Evolutionary conservation across 2,888 invertebrate species (phyloP).

Genomic region (Acrobasis repandana): DNA sequence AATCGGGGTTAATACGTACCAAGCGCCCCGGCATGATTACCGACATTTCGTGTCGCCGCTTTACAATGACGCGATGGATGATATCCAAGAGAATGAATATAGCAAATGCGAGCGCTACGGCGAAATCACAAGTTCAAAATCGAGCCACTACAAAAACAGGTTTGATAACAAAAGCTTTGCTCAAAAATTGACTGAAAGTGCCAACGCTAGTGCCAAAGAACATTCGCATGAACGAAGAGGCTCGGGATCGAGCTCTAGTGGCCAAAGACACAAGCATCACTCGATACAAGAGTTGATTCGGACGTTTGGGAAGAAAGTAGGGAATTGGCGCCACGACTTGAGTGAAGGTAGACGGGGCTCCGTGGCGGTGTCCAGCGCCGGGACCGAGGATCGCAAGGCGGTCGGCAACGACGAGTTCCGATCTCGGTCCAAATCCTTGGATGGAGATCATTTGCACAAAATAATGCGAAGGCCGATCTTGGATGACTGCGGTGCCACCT

Average conservation of each 20-base stretch:
- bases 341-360: conserved; percentile 74
- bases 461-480: conserved; percentile 69
- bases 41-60: conserved; percentile 75
- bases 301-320: conserved; percentile 89
- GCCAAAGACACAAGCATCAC: conserved; percentile 83
- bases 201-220: conserved; percentile 46
- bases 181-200: conserved; percentile 65
- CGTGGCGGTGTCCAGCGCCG: conserved; percentile 70
- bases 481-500: conserved; percentile 91
- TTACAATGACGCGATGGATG: conserved; percentile 73
- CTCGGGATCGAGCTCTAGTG: conserved; percentile 62
- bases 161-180: conserved; percentile 74
- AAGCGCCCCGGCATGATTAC: conserved; percentile 60
- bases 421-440: conserved; percentile 90
- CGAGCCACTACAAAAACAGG: conserved; percentile 56
- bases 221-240: conserved; percentile 57
- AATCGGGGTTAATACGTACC: conserved; percentile 55
- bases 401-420: conserved; percentile 86
- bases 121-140: conserved; percentile 69
- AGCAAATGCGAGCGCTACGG: conserved; percentile 77
- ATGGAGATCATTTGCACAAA: conserved; percentile 79
- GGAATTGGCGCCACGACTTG: conserved; percentile 86
- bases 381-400: conserved; percentile 70
- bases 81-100: conserved; percentile 76
- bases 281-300: conserved; percentile 90